phyloP scores from a whole-genome alignment of 1,140 invertebrate species.

The Reticulitermes speratus region DNA sequence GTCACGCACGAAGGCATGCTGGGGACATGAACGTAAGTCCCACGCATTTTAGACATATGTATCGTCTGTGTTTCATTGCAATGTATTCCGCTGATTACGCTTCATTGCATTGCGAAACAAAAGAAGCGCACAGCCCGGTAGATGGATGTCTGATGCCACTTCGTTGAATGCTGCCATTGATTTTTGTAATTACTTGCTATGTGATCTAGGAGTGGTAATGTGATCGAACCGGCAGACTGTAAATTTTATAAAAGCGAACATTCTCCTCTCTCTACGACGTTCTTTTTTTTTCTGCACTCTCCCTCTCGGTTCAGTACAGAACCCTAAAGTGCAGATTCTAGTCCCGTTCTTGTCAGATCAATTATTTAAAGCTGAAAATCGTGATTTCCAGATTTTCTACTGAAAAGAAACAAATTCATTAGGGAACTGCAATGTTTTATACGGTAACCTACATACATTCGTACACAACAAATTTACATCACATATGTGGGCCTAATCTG shows the following conservation, averaged over 20 bases:
- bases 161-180: neutral
- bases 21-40: too few relatives aligned
- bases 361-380: too few relatives aligned
- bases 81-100: too few relatives aligned
- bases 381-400: too few relatives aligned
- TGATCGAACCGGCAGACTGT: neutral
- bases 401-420: too few relatives aligned
- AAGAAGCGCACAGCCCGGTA: neutral
- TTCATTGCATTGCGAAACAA: neutral
- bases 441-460: too few relatives aligned
- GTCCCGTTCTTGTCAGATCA: too few relatives aligned
- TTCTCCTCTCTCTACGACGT: neutral
- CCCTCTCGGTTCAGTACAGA: neutral
- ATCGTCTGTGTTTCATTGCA: neutral
- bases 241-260: neutral
- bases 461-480: too few relatives aligned
- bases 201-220: neutral
- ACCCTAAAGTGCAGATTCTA: neutral
- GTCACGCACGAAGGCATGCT: too few relatives aligned
- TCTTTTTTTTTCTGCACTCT: neutral
- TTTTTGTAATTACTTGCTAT: neutral
- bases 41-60: neutral
- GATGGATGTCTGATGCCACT: neutral
- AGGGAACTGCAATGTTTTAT: too few relatives aligned
- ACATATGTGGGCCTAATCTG: too few relatives aligned